Conservation (phyloP, 2,888 invertebrate species). For the Hirtodrosophila alboralis region DNA sequence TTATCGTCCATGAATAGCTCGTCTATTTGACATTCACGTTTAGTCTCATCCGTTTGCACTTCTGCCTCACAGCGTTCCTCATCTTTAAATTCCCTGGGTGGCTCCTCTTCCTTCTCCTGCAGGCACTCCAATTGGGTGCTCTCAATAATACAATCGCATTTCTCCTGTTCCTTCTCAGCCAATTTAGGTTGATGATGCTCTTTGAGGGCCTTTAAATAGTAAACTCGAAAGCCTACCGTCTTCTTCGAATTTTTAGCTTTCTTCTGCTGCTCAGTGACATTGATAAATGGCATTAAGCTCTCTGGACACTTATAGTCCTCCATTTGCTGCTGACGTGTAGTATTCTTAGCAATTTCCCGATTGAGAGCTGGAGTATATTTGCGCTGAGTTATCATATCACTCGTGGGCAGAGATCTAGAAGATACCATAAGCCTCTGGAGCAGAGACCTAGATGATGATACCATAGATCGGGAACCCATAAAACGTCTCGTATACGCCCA, state of each 20-base stretch:
- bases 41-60: constrained; percentile 38
- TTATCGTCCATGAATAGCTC: constrained; percentile 30
- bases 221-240: constrained; percentile 18
- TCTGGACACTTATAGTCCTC: constrained; percentile 51
- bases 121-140: constrained; percentile 35
- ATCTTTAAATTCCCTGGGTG: constrained; percentile 23
- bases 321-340: constrained; percentile 31
- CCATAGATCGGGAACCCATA: constrained; percentile 28
- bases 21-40: constrained; percentile 38
- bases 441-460: constrained; percentile 52
- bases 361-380: constrained; percentile 35
- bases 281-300: constrained; percentile 41
- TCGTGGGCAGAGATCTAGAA: too few species aligned
- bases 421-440: constrained; percentile 42
- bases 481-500: neutral
- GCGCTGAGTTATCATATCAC: constrained; percentile 53
- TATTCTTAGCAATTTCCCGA: constrained; percentile 40
- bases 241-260: constrained; percentile 45
- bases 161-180: constrained; percentile 23
- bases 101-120: constrained; percentile 34
- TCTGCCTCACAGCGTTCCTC: constrained; percentile 29
- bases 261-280: constrained; percentile 43
- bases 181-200: constrained; percentile 15
- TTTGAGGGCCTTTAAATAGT: constrained; percentile 51
- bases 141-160: constrained; percentile 33